Evolutionary conservation across 2,888 invertebrate genomes (phyloP), one percentile per base, ranked within the genome.

Genomic region (Chloromyia formosa): DNA sequence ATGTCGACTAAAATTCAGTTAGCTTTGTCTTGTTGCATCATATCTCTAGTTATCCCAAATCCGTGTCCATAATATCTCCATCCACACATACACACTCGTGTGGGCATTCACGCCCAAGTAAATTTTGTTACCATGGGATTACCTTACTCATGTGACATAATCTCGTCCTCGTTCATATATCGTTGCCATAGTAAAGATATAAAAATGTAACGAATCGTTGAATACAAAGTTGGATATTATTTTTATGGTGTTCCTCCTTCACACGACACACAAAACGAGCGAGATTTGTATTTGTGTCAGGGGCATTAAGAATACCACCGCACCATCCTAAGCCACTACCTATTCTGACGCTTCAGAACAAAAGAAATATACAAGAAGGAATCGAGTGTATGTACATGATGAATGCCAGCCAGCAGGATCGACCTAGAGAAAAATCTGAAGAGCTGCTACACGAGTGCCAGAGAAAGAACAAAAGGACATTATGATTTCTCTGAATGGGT

Each of bases 151-250:
- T 71, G 71, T 71, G 71, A 58, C 42, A 71, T 71, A 71, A 71
- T 71, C 58, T 58, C 27, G 22, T 71, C 27, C 27, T 35, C 27
- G 27, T 35, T 35, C 27, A 35, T 35, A 35, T 35, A 35, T 35
- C 27, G 27, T 35, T 35, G 27, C 27, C 27, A 71, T 71, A 56
- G 56, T 71, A 40, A 20, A 16, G 42, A 58, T 56, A 71, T 71
- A 71, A 71, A 71, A 71, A 71, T 56, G 71, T 40, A 56, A 56
- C 56, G 58, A 71, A 71, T 58, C 71, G 71, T 71, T 71, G 71
- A 71, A 71, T 71, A 71, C 71, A 71, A 71, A 71, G 71, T 58
- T 53, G 56, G 58, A 71, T 71, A 71, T 71, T 71, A 56, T 58
- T 71, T 71, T 71, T 71, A 71, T 71, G 71, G 35, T 62, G 14